Evolutionary conservation across 2,888 invertebrate species (phyloP).

Genomic region (Coelopa pilipes): DNA sequence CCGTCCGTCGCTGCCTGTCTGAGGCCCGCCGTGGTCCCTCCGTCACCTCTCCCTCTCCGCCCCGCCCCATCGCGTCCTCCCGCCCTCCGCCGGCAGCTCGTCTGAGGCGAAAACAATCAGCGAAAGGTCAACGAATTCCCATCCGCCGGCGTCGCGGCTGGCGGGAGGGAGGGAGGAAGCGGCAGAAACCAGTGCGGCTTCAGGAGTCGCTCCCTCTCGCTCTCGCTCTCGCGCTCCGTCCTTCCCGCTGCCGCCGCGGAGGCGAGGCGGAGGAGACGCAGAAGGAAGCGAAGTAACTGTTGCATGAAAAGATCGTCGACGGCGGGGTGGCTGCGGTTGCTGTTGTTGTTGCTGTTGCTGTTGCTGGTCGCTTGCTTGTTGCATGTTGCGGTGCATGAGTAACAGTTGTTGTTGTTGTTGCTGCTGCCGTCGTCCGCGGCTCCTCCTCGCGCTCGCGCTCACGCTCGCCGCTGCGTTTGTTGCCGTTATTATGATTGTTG

Average conservation of each 20-base stretch:
- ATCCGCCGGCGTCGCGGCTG: too few species aligned
- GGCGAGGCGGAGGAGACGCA: too few species aligned
- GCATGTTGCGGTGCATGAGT: constrained; percentile 21
- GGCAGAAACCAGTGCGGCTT: too few species aligned
- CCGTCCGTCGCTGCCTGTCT: neutral
- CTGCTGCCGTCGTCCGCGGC: constrained; percentile 40
- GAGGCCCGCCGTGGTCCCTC: too few species aligned
- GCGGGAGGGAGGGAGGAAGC: too few species aligned
- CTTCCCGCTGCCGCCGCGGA: neutral
- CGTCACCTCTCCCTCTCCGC: too few species aligned
- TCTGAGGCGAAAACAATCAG: neutral
- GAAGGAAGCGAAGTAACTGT: constrained; percentile 29
- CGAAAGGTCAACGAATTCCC: constrained; percentile 29
- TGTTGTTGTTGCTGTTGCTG: constrained; percentile 28
- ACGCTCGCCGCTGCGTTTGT: neutral
- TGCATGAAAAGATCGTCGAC: constrained; percentile 17
- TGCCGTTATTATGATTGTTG: constrained; percentile 14
- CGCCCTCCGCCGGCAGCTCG: too few species aligned
- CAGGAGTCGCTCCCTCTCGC: too few species aligned
- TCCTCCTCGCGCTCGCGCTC: too few species aligned
- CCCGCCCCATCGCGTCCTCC: too few species aligned
- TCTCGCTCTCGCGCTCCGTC: neutral
- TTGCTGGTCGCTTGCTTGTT: constrained; percentile 4
- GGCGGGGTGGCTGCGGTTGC: neutral
- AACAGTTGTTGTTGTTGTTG: constrained; percentile 20